These are phyloP conservation scores for Rhaphigaster nebulosa DNA, from an alignment of 2,888 invertebrate genomes.

Conservation along the genomic window DNA sequence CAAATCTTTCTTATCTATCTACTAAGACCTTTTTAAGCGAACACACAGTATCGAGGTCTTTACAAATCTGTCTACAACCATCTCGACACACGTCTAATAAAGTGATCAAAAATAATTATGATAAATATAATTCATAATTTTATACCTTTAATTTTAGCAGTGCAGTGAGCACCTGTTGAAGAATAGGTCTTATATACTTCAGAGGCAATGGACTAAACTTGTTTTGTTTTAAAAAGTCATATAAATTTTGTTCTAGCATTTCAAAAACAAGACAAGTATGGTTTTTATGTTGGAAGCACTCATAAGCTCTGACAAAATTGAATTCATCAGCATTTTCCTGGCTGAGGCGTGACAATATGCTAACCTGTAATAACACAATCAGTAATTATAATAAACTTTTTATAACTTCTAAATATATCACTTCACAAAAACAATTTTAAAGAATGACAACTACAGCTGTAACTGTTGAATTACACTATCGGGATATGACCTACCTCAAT, in stretches of 20 bases:
- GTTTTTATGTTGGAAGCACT: constrained; percentile 99
- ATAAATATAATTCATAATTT: constrained; percentile 36
- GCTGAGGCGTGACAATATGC: constrained; percentile 91
- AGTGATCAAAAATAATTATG: not conserved
- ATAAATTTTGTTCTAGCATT: constrained; percentile 99
- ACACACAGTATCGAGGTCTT: too few relatives aligned
- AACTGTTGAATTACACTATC: not conserved
- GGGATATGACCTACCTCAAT: constrained; percentile 84
- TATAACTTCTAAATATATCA: not conserved
- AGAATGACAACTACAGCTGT: not conserved
- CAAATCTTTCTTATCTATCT: too few relatives aligned
- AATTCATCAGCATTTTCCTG: constrained; percentile 99
- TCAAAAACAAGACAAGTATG: constrained; percentile 99
- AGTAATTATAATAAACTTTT: not conserved
- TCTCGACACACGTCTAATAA: not conserved
- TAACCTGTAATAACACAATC: constrained; percentile 73
- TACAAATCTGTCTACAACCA: too few relatives aligned
- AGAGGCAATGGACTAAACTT: constrained; percentile 99
- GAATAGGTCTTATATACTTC: constrained; percentile 97
- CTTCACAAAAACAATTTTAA: not conserved
- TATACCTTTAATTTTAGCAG: constrained; percentile 86
- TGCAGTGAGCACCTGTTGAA: constrained; percentile 95
- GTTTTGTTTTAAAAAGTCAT: constrained; percentile 99
- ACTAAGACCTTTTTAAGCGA: too few relatives aligned
- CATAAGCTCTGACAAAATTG: constrained; percentile 99